Evolutionary conservation across 2,797 vertebrate species (phyloP), one percentile per base, ranked within the genome.

Genomic region (Bradypodion pumilum): DNA sequence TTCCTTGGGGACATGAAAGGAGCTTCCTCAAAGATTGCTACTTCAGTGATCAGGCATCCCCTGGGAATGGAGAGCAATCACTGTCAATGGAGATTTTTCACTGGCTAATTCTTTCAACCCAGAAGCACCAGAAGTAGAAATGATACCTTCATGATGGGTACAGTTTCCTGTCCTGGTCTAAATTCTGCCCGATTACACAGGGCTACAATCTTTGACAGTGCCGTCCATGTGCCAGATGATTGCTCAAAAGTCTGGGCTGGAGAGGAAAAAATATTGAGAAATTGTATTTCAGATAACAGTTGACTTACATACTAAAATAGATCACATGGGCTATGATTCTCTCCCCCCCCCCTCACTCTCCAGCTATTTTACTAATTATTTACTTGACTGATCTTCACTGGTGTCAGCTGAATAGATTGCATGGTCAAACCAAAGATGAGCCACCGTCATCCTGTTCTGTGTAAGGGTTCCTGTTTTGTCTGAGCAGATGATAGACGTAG

Each of bases 391-490:
- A 7, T 95, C 91, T 92, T 97, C 96, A 6, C 96, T 97, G 74
- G 96, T 97, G 83, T 97, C 96, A 0, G 96, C 95, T 4, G 92
- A 84, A 35, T 95, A 96, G 84, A 96, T 94, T 78, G 96, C 96
- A 63, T 95, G 93, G 63, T 97, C 96, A 37, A 97, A 97, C 96
- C 96, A 97, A 23, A 97, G 93, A 49, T 97, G 96, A 25, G 96
- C 96, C 2, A 97, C 96, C 0, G 96, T 97, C 96, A 97, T 97
- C 81, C 96, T 94, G 91, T 97, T 97, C 74, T 97, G 96, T 0
- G 96, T 97, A 62, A 97, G 94, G 10, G 96, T 97, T 1, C 96
- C 96, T 0, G 96, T 97, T 91, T 97, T 97, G 89, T 97, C 96
- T 0, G 96, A 97, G 79, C 96, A 97, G 89, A 97, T 97, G 89